Conservation (phyloP, 1,140 invertebrate species). For the Drosophila orosa region DNA sequence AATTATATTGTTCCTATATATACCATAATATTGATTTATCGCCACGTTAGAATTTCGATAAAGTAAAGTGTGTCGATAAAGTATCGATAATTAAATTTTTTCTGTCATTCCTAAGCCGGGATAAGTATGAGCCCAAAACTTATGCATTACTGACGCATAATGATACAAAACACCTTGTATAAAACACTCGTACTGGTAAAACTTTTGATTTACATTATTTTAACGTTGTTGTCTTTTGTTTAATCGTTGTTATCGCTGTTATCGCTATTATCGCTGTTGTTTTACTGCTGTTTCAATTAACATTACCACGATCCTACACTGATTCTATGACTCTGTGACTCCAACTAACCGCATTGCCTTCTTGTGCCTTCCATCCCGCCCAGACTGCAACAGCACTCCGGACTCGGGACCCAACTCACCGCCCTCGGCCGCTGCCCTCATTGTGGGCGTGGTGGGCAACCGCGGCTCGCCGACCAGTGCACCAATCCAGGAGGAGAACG, state of each 20-base stretch:
- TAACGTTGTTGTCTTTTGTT: slow-evolving; percentile 12
- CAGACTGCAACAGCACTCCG: slow-evolving; percentile 88
- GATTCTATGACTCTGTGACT: background rate
- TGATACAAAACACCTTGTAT: background rate
- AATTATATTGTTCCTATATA: no score
- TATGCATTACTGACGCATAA: background rate
- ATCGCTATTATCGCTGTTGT: slow-evolving; percentile 29
- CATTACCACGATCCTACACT: background rate
- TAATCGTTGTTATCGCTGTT: slow-evolving; percentile 22
- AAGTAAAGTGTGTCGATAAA: no score
- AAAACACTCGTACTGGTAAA: background rate
- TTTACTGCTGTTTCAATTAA: slow-evolving; percentile 26
- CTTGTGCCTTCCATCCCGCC: background rate
- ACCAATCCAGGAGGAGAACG: slow-evolving; percentile 90
- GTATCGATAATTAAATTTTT: background rate
- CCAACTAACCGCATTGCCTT: background rate
- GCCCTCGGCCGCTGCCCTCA: slow-evolving; percentile 87
- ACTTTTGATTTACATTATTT: slow-evolving; percentile 1
- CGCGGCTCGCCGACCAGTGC: slow-evolving; percentile 86
- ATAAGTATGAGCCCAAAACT: background rate
- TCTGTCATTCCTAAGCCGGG: background rate
- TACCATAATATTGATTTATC: no score
- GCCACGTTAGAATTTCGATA: background rate
- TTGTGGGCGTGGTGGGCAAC: slow-evolving; percentile 84
- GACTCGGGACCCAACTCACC: slow-evolving; percentile 93